Evolutionary conservation across 2,888 invertebrate genomes (phyloP).

Genomic region (Tillus elongatus): DNA sequence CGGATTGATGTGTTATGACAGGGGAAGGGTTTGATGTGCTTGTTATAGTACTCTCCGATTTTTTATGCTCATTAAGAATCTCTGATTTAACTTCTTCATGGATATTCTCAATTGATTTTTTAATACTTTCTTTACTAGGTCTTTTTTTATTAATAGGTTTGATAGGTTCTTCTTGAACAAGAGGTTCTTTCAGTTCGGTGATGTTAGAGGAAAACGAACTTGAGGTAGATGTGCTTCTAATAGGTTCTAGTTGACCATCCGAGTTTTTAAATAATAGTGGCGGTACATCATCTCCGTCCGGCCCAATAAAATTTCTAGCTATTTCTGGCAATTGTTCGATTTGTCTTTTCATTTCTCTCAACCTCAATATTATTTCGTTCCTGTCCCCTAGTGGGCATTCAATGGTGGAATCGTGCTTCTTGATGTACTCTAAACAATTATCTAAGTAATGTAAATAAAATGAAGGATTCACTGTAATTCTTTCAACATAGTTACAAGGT

Average conservation of each 20-base stretch:
- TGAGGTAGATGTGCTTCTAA: conserved; percentile 18
- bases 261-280: conserved; percentile 35
- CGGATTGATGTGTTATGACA: conserved; percentile 47
- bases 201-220: conserved; percentile 24
- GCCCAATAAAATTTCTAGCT: conserved; percentile 29
- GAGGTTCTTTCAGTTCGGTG: conserved; percentile 20
- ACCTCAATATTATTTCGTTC: conserved; percentile 51
- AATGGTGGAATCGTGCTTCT: conserved; percentile 25
- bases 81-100: conserved; percentile 33
- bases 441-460: conserved; percentile 64
- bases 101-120: conserved; percentile 34
- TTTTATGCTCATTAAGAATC: conserved; percentile 26
- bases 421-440: conserved; percentile 51
- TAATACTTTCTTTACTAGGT: conserved; percentile 27
- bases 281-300: conserved; percentile 28
- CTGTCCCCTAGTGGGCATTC: conserved; percentile 41
- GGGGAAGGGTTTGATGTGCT: conserved; percentile 31
- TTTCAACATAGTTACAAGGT: conserved; percentile 77
- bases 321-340: conserved; percentile 41
- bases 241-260: conserved; percentile 32
- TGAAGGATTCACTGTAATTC: conserved; percentile 64
- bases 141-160: conserved; percentile 27
- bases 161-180: conserved; percentile 29
- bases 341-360: conserved; percentile 58
- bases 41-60: conserved; percentile 26